Base-by-base conservation (phyloP, 2,888 invertebrate species). In the Rotaria macrura region DNA sequence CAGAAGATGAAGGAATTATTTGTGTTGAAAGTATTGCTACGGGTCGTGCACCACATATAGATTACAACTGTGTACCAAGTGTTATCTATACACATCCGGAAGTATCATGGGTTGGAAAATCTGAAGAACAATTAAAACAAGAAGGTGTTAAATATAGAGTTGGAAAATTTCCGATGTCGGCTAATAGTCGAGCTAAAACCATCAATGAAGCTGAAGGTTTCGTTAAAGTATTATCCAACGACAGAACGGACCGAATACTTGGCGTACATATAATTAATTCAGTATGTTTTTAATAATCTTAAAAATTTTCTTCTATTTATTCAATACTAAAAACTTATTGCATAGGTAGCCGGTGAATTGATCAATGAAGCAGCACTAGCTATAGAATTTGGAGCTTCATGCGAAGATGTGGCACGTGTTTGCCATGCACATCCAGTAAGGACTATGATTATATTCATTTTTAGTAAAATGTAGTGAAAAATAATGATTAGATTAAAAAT, bases 31-130 rank as follows among this genome's bases (percentile, higher is more conserved):
- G 96, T 87, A 95, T 96, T 87, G 90, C 90, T 87, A 94, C 94
- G 89, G 95, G 95, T 89, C 94, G 95, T 88, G 94, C 95, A 84
- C 96, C 96, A 25, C 99, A 99, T 91, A 96, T 99, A 88, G 98
- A 99, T 92, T 99, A 99, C 92, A 97, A 99, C 91, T 97, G 97
- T 90, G 96, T 99, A 84, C 99, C 99, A 84, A 97, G 97, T 52
- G 99, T 99, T n/a, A 96, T 99, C 89, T 99, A 99, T 92, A 99
- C 99, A 7, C 94, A 96, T 91, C 99, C 99, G 0, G 99, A 99
- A 92, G 99, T 99, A 6, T 97, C 95, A 87, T 99, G 99, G 99
- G 96, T 97, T 49, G 97, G 97, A 87, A 95, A 95, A 90, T 92
- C 94, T 1, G 97, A 97, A 91, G 97, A 97, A 91, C 95, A 95